Evolutionary conservation across 2,888 invertebrate genomes (phyloP), one percentile per base, ranked within the genome.

Genomic region (Drosophila aldrichi): DNA sequence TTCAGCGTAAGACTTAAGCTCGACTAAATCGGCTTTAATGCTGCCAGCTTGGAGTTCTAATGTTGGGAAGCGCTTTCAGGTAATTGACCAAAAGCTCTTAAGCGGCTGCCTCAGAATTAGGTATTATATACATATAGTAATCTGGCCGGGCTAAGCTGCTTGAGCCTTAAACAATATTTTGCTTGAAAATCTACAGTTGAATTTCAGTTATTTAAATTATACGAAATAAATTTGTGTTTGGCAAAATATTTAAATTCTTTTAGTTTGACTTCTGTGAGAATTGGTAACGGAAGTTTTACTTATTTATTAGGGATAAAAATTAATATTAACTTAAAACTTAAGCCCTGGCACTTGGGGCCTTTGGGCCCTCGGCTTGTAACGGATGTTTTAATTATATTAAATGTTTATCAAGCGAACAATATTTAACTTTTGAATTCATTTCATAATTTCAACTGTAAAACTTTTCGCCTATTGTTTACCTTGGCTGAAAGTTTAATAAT

Each of bases 401-500:
- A 44, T 44, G 14, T 20, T 25, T 20, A 34, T 16, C 8, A 57
- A 44, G 12, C 34, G 1, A 22, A 16, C 16, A 1, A 5, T 36
- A 8, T 44, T 44, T 14, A 25, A n/a, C 34, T 34, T 57, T 57
- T 12, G n/a, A 48, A 38, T 18, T 22, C 3, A n/a, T 20, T 51
- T 52, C 29, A 14, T 40, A 34, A 32, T 60, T 51, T 46, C 9
- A 34, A 25, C 6, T 14, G 20, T 9, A 38, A 12, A 38, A 25
- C 9, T 25, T 16, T 38, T 22, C 6, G 29, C 7, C 22, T 40
- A 36, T 43, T 48, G 20, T 43, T 59, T 34, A 51, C 10, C n/a
- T 34, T 59, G 48, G 4, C 36, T 38, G 25, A 20, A 43, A 60
- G 44, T 60, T 60, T 9, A 41, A 43, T 36, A 49, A 65, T 71